Evolutionary conservation across 2,797 vertebrate genomes (phyloP).

Genomic region (Acipenser oxyrinchus): DNA sequence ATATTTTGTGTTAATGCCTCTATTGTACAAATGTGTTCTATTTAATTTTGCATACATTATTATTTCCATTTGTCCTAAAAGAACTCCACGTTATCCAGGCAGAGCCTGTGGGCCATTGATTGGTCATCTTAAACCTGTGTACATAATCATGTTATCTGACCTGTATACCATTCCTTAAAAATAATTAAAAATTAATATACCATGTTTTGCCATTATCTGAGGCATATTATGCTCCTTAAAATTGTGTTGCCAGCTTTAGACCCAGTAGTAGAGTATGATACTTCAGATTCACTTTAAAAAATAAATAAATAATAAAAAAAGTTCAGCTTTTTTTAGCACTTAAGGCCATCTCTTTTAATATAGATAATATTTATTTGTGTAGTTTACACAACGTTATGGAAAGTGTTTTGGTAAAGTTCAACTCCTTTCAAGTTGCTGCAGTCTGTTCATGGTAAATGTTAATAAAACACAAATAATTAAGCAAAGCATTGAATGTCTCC

Average conservation of each 20-base stretch:
- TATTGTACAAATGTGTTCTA: conserved; percentile 2
- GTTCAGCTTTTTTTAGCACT: conserved; percentile 49
- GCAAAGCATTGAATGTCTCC: too few species aligned
- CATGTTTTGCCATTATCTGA: background rate
- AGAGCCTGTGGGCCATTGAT: conserved; percentile 32
- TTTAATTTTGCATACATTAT: conserved; percentile 3
- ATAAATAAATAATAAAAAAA: conserved; percentile 45
- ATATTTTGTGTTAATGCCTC: background rate
- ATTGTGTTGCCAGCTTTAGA: too few species aligned
- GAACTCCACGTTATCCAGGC: conserved; percentile 29
- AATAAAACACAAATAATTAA: conserved; percentile 21
- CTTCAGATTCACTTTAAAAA: conserved; percentile 32
- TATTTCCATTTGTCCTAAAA: conserved; percentile 5
- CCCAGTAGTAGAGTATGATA: background rate
- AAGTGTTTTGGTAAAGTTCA: conserved; percentile 22
- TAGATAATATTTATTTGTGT: conserved; percentile 59
- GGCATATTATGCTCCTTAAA: background rate
- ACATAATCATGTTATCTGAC: background rate
- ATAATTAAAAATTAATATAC: background rate
- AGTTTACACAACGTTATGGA: conserved; percentile 35
- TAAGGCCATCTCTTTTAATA: conserved; percentile 35
- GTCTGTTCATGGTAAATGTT: conserved; percentile 20
- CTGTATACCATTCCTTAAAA: background rate
- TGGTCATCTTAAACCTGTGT: conserved; percentile 8
- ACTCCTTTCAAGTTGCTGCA: conserved; percentile 12